Conservation (phyloP, 2,113 vertebrate species). For the Riparia riparia region DNA sequence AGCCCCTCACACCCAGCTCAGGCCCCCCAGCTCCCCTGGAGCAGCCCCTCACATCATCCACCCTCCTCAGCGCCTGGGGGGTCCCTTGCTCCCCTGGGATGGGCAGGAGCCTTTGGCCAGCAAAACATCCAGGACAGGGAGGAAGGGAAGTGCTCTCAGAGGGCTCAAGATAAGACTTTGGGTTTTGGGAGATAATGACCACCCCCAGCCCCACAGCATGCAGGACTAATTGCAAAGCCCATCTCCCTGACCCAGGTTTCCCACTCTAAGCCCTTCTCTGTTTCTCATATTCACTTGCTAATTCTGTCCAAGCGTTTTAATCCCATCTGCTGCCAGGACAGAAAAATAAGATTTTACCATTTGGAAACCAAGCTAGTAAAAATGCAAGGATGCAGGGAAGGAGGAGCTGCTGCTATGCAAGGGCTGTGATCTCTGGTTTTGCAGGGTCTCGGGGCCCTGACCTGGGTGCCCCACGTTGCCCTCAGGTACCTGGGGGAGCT, state of each 20-base stretch:
- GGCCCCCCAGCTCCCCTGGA: not conserved
- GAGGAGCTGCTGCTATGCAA: not conserved
- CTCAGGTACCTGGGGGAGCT: not conserved
- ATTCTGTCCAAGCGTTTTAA: constrained; percentile 40
- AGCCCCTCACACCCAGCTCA: fast-evolving
- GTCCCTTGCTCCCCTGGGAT: not conserved
- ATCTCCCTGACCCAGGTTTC: not conserved
- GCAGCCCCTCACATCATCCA: not conserved
- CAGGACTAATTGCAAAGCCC: constrained; percentile 58
- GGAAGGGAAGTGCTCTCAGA: not conserved
- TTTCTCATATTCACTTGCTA: constrained; percentile 15
- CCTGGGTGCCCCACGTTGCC: not conserved
- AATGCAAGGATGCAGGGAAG: not conserved
- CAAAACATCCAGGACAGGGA: not conserved
- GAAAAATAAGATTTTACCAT: not conserved
- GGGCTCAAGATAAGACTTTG: not conserved
- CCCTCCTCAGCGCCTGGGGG: not conserved
- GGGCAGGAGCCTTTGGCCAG: not conserved
- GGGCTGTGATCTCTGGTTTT: not conserved
- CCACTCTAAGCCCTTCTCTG: not conserved
- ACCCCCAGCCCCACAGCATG: not conserved
- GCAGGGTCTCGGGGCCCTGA: not conserved
- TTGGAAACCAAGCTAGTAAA: not conserved
- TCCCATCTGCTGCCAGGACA: not conserved
- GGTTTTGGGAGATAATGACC: constrained; percentile 10